phyloP scores from a whole-genome alignment of 1,140 invertebrate genomes.

The Tetragnatha versicolor region DNA sequence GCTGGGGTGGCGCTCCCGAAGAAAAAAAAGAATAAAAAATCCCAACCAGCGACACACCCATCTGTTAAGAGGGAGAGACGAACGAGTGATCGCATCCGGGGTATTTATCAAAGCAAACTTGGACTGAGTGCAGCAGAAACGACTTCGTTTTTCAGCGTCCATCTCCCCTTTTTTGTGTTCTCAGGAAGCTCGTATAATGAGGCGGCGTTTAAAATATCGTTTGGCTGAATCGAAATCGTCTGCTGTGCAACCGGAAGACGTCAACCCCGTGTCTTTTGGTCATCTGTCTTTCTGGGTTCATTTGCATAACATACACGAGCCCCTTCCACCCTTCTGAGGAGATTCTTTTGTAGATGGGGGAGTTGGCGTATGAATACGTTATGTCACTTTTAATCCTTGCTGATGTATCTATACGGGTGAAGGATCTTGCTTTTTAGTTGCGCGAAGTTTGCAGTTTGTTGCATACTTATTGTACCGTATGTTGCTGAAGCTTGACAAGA shows the following conservation, averaged over 20 bases:
- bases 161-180: constrained; percentile 29
- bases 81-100: constrained; percentile 39
- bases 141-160: constrained; percentile 22
- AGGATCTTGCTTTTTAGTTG: too few relatives aligned
- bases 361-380: too few relatives aligned
- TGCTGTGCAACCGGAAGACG: constrained; percentile 38
- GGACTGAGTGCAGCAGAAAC: constrained; percentile 25
- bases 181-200: constrained; percentile 36
- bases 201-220: constrained; percentile 48
- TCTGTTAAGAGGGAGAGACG: constrained; percentile 27
- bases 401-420: too few relatives aligned
- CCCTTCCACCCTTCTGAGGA: too few relatives aligned
- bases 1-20: neutral
- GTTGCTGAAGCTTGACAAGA: too few relatives aligned
- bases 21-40: constrained; percentile 18
- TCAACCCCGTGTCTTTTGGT: constrained; percentile 16
- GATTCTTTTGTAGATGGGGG: too few relatives aligned
- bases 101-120: constrained; percentile 40
- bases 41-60: constrained; percentile 15
- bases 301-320: constrained; percentile 19
- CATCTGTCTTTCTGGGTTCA: constrained; percentile 34
- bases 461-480: too few relatives aligned
- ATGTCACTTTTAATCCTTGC: too few relatives aligned
- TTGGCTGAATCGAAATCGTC: constrained; percentile 40
- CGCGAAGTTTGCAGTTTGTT: too few relatives aligned